phyloP scores from a whole-genome alignment of 2,888 invertebrate genomes.

The Blastobasis lacticolella region DNA sequence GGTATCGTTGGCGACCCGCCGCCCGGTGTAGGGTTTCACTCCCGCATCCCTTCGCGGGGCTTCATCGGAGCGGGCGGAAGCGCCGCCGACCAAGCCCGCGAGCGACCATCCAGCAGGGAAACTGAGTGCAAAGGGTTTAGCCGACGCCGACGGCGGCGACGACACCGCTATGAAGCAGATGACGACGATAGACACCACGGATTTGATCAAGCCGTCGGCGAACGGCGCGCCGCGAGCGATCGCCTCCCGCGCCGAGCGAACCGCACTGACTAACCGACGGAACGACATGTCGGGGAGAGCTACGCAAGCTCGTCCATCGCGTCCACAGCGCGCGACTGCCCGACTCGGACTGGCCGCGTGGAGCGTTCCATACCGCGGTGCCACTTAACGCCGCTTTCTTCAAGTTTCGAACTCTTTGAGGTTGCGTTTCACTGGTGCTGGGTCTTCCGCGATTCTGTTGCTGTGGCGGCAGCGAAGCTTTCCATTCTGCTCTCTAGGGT shows the following conservation, averaged over 20 bases:
- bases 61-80: constrained; percentile 48
- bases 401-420: constrained; percentile 9
- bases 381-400: constrained; percentile 27
- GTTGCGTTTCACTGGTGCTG: constrained; percentile 23
- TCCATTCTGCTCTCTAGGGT: no score
- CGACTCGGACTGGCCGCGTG: constrained; percentile 31
- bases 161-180: constrained; percentile 62
- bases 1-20: constrained; percentile 78
- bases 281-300: constrained; percentile 41
- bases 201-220: constrained; percentile 57
- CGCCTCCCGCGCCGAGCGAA: constrained; percentile 55
- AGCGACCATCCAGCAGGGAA: constrained; percentile 67
- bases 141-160: constrained; percentile 59
- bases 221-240: constrained; percentile 52
- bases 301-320: constrained; percentile 30
- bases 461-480: no score
- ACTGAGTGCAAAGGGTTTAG: constrained; percentile 63
- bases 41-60: constrained; percentile 49
- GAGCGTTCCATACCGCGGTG: constrained; percentile 2
- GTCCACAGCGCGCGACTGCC: constrained; percentile 36
- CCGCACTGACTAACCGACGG: constrained; percentile 53
- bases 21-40: constrained; percentile 77
- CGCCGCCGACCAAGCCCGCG: constrained; percentile 56
- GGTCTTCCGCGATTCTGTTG: constrained; percentile 19
- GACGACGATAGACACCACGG: constrained; percentile 53